Evolutionary conservation across 2,113 vertebrate species (phyloP).

Genomic region (Bambusicola thoracicus): DNA sequence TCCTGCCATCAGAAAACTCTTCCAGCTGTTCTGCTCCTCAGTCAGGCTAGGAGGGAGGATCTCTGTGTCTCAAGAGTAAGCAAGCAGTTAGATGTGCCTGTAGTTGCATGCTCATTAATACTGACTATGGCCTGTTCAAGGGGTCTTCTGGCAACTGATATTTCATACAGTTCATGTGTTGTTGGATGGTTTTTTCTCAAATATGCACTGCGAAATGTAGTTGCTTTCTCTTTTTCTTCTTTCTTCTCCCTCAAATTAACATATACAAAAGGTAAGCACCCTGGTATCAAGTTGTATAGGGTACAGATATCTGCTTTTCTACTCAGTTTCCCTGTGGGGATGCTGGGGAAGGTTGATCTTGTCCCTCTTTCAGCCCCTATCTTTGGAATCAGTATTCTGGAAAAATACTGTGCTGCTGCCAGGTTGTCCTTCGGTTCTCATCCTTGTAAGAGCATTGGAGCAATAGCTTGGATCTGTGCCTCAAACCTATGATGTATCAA

Average conservation of each 20-base stretch:
- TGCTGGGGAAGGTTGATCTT: not conserved
- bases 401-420: not conserved
- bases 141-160: not conserved
- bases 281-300: not conserved
- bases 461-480: not conserved
- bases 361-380: not conserved
- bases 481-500: not conserved
- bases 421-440: not conserved
- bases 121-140: not conserved
- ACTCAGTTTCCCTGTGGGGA: not conserved
- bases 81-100: not conserved
- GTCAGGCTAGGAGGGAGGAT: not conserved
- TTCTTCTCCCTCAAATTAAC: not conserved
- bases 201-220: not conserved
- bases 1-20: not conserved
- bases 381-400: not conserved
- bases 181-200: not conserved
- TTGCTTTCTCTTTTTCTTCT: not conserved
- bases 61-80: not conserved
- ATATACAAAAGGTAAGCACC: not conserved
- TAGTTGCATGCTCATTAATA: not conserved
- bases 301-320: not conserved
- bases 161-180: not conserved
- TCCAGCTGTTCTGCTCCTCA: not conserved
- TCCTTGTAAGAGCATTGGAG: not conserved